Percentiles rank a stretch among this genome's conserved stretches.
Conservation (phyloP, 64 coral and sea anemone genomes). For the Hydrozoanthus tunicans region DNA sequence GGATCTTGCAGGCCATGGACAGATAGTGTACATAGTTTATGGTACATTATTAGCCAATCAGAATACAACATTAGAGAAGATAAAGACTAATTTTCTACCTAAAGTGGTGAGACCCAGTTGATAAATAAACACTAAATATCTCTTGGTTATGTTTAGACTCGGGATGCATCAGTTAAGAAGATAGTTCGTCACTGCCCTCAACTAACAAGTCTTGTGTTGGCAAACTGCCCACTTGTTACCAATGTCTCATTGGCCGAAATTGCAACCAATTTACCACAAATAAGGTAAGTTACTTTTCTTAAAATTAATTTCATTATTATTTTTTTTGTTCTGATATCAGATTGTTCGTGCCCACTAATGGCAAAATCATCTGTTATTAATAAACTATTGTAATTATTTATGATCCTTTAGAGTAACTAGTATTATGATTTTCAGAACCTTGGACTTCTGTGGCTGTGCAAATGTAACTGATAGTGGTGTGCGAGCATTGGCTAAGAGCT, state of each 20-base stretch:
- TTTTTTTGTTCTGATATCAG: no score
- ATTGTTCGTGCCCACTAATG: no score
- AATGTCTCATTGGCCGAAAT: slow-evolving; percentile 86
- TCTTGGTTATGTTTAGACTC: slow-evolving; percentile 56
- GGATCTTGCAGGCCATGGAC: no score
- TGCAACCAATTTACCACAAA: slow-evolving; percentile 77
- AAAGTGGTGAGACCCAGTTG: no score
- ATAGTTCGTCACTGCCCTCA: slow-evolving; percentile 92
- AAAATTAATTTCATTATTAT: no score
- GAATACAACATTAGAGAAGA: no score
- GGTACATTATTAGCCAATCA: no score
- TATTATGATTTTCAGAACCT: slow-evolving; percentile 51
- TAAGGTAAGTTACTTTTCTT: slow-evolving; percentile 48
- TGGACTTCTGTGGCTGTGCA: slow-evolving; percentile 97
- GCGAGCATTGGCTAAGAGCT: slow-evolving; percentile 77
- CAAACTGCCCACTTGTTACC: slow-evolving; percentile 90
- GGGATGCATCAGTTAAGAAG: slow-evolving; percentile 93
- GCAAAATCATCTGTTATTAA: no score
- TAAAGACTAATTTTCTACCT: no score
- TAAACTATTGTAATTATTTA: not conserved
- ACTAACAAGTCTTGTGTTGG: slow-evolving; percentile 80
- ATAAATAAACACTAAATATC: not conserved
- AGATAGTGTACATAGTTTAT: no score
- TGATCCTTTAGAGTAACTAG: not conserved
- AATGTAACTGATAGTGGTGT: slow-evolving; percentile 90